Conservation (phyloP, 1,140 invertebrate genomes). For the Phortica variegata region DNA sequence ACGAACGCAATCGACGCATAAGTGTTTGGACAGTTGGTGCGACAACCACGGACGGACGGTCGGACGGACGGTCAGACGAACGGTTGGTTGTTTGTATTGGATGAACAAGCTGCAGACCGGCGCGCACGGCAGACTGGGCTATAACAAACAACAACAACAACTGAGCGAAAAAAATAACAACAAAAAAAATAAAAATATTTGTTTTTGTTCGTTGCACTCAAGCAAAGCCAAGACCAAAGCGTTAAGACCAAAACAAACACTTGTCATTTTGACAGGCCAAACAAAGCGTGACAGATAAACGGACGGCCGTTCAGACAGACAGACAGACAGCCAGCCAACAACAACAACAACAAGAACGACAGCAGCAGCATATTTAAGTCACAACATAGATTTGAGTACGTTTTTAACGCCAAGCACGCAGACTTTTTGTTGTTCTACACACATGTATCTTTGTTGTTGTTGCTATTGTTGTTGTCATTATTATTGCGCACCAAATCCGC, state of each 20-base stretch:
- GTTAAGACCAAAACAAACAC: slow-evolving; percentile 42
- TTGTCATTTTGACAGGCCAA: slow-evolving; percentile 53
- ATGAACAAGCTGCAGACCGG: slow-evolving; percentile 13
- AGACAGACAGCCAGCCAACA: neutral
- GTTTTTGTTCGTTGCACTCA: neutral
- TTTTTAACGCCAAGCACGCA: neutral
- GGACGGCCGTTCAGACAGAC: slow-evolving; percentile 8
- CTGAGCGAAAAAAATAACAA: neutral
- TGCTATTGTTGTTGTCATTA: slow-evolving; percentile 12
- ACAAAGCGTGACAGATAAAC: slow-evolving; percentile 50
- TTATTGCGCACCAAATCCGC: slow-evolving; percentile 9
- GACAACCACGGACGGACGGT: too few species aligned
- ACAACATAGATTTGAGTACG: too few species aligned
- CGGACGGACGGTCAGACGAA: too few species aligned
- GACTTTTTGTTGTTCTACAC: slow-evolving; percentile 9
- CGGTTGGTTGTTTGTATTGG: too few species aligned
- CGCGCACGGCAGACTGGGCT: too few species aligned
- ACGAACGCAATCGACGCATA: slow-evolving; percentile 34
- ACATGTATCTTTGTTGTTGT: slow-evolving; percentile 48
- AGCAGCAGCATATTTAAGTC: neutral
- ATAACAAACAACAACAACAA: neutral
- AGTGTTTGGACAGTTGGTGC: slow-evolving; percentile 1
- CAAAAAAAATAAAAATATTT: neutral
- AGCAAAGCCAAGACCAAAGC: neutral
- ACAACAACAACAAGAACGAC: neutral